phyloP scores from a whole-genome alignment of 2,797 vertebrate genomes.

The Thalassophryne amazonica region DNA sequence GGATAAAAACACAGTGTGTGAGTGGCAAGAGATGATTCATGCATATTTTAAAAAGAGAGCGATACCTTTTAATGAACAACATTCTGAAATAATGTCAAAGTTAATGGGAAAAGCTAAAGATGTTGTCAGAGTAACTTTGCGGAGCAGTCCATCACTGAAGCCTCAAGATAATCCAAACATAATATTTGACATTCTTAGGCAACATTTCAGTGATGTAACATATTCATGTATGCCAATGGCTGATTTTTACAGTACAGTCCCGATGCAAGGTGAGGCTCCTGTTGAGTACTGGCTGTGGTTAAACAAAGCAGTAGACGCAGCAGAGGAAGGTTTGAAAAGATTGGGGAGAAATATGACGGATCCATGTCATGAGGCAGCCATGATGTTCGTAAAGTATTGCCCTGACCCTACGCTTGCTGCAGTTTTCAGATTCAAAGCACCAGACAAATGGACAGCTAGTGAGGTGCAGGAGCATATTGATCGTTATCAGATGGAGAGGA shows the following conservation, averaged over 20 bases:
- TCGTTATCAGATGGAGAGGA: background rate
- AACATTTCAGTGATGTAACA: constrained; percentile 21
- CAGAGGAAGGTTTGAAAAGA: constrained; percentile 23
- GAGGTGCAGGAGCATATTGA: constrained; percentile 29
- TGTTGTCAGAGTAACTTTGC: constrained; percentile 14
- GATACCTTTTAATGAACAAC: no score
- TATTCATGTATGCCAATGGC: no score
- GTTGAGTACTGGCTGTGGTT: constrained; percentile 34
- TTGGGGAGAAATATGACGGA: background rate
- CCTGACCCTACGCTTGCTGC: constrained; percentile 17
- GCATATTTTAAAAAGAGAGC: constrained; percentile 19
- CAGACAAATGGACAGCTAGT: constrained; percentile 5
- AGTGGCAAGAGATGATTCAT: constrained; percentile 31
- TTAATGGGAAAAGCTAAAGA: no score
- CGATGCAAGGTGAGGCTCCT: background rate
- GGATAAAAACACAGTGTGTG: constrained; percentile 22
- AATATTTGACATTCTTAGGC: constrained; percentile 3
- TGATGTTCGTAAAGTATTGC: constrained; percentile 36
- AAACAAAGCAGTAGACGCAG: constrained; percentile 22
- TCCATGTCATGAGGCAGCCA: constrained; percentile 1
- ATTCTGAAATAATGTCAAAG: no score
- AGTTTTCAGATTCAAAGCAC: constrained; percentile 13
- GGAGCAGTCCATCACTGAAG: constrained; percentile 5
- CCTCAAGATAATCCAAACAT: constrained; percentile 3
- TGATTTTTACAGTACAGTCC: constrained; percentile 23